A percentile compares a stretch with the other conserved stretches of the same genome.
Evolutionary conservation across 53 echinoderm and acorn worm species (phyloP).

Genomic region (Holothuria leucospilota): DNA sequence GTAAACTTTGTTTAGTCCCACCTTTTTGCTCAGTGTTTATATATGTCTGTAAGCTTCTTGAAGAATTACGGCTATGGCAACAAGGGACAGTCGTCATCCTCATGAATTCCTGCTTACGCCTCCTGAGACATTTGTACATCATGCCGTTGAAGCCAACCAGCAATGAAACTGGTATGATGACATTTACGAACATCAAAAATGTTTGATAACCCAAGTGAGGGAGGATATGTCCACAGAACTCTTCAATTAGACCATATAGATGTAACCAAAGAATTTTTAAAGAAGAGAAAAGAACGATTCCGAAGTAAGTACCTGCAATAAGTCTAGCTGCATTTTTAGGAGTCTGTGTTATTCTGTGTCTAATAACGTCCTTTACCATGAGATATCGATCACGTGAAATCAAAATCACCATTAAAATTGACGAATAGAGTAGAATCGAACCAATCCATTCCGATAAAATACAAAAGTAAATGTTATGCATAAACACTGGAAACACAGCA

Average conservation of each 20-base stretch:
- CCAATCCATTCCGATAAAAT: not conserved
- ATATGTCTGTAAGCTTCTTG: too few relatives aligned
- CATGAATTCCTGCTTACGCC: not conserved
- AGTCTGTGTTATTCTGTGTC: slow-evolving; percentile 8
- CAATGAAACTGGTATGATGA: not conserved
- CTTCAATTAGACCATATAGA: not conserved
- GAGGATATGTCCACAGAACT: not conserved
- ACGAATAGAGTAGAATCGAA: not conserved
- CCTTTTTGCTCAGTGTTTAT: too few relatives aligned
- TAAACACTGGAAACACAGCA: not conserved
- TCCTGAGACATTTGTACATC: not conserved
- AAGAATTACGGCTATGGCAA: too few relatives aligned
- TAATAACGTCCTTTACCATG: slow-evolving; percentile 12
- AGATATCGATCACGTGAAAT: slow-evolving; percentile 40
- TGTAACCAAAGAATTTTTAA: not conserved
- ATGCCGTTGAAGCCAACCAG: not conserved
- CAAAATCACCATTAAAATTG: not conserved
- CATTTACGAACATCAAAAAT: not conserved
- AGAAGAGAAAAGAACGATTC: not conserved
- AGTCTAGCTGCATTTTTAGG: not conserved
- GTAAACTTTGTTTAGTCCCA: too few relatives aligned
- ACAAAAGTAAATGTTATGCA: not conserved
- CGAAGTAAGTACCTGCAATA: not conserved
- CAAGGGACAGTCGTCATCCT: too few relatives aligned
- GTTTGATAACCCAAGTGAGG: not conserved